Evolutionary conservation across 1,140 invertebrate genomes (phyloP).

Genomic region (Heliconius nattereri): DNA sequence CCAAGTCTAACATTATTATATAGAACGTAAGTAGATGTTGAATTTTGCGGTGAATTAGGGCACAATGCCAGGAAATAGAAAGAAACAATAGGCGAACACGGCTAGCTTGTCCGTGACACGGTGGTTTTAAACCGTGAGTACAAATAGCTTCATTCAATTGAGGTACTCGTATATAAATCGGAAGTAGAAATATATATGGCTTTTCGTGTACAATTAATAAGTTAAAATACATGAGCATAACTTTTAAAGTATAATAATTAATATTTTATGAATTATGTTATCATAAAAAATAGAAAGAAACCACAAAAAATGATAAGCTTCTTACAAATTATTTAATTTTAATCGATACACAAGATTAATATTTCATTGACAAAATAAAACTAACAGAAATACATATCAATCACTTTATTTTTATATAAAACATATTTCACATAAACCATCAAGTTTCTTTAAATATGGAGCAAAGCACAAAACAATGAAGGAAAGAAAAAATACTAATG

Average conservation of each 20-base stretch:
- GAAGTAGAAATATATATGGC: too few relatives aligned
- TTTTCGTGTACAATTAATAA: too few relatives aligned
- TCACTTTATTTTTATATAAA: not conserved
- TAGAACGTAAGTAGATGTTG: conserved; percentile 59
- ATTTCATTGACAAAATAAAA: not conserved
- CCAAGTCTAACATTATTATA: conserved; percentile 71
- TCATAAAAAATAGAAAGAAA: too few relatives aligned
- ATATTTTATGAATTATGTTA: too few relatives aligned
- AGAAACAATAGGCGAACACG: conserved; percentile 66
- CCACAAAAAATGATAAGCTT: too few relatives aligned
- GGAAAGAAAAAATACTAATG: not conserved
- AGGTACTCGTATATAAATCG: too few relatives aligned
- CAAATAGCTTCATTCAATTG: conserved; percentile 30
- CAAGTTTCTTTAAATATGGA: not conserved
- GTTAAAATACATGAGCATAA: too few relatives aligned
- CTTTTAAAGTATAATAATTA: too few relatives aligned
- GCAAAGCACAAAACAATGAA: not conserved
- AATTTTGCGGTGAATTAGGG: conserved; percentile 73
- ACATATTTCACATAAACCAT: not conserved
- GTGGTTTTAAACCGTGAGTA: conserved; percentile 55
- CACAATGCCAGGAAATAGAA: conserved; percentile 80
- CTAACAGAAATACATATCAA: not conserved
- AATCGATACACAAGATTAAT: too few relatives aligned
- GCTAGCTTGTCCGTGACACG: conserved; percentile 66
- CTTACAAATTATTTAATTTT: too few relatives aligned